phyloP scores from a whole-genome alignment of 2,797 vertebrate genomes.

The Pitangus sulphuratus region DNA sequence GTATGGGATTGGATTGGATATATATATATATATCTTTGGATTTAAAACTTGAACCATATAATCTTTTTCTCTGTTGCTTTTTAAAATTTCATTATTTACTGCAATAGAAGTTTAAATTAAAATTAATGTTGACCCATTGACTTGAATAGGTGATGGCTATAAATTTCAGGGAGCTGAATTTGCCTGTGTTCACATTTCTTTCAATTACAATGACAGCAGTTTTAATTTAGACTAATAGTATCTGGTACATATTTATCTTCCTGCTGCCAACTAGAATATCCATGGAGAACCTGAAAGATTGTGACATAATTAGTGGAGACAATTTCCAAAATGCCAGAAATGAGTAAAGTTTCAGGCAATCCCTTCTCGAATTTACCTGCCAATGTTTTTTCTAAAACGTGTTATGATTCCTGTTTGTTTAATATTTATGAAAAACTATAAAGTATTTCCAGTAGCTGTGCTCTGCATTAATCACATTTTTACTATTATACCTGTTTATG shows the following conservation, averaged over 20 bases:
- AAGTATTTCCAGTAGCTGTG: neutral
- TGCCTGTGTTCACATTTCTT: conserved; percentile 23
- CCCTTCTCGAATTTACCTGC: neutral
- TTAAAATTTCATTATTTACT: neutral
- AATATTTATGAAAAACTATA: neutral
- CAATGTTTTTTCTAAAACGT: neutral
- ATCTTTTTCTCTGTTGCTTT: neutral
- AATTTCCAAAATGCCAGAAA: conserved; percentile 28
- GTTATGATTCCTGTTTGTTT: neutral
- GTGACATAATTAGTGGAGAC: conserved; percentile 7
- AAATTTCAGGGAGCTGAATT: conserved; percentile 32
- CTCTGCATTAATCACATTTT: neutral
- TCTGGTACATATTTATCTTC: conserved; percentile 40
- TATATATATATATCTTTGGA: neutral
- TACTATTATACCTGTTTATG: neutral
- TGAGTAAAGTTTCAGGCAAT: neutral
- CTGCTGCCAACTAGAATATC: conserved; percentile 20
- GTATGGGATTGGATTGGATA: neutral
- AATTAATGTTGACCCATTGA: conserved; percentile 8
- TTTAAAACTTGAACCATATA: neutral
- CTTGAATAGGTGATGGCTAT: conserved; percentile 11
- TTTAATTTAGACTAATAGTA: conserved; percentile 50
- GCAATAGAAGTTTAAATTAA: conserved; percentile 12
- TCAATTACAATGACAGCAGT: neutral
- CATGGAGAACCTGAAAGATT: conserved; percentile 8